Percentiles rank a stretch among this genome's conserved stretches.
These are phyloP conservation scores for Rhimphoctona megacephalus DNA, from an alignment of 2,888 invertebrate species.

Conservation along the genomic window DNA sequence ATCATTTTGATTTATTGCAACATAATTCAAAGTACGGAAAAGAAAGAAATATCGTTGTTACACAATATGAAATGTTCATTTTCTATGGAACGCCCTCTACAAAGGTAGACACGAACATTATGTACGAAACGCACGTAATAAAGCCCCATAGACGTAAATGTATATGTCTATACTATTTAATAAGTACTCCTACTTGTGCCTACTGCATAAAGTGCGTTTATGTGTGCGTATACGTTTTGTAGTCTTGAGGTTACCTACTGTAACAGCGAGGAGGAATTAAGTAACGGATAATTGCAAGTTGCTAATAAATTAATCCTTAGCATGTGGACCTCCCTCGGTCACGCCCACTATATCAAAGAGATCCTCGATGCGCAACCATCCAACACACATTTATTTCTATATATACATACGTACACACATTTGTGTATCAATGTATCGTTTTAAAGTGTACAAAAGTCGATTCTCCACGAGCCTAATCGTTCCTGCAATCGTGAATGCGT, in stretches of 20 bases:
- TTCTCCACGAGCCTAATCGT: conserved; percentile 76
- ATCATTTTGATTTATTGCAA: neutral
- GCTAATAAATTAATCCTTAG: conserved; percentile 80
- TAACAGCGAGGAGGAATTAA: conserved; percentile 72
- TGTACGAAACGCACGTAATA: conserved; percentile 44
- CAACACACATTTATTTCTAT: conserved; percentile 14
- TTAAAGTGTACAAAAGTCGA: conserved; percentile 34
- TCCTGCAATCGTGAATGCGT: conserved; percentile 65
- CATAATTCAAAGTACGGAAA: neutral
- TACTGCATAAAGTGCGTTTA: conserved; percentile 36
- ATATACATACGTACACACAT: neutral
- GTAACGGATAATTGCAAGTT: conserved; percentile 81
- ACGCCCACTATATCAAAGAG: conserved; percentile 77
- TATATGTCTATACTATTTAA: conserved; percentile 38
- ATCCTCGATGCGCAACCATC: conserved; percentile 52
- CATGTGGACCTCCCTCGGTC: conserved; percentile 76
- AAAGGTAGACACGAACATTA: neutral
- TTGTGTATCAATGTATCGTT: neutral
- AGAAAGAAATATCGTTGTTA: neutral
- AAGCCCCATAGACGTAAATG: conserved; percentile 27
- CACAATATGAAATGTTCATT: neutral
- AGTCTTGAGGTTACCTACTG: conserved; percentile 44
- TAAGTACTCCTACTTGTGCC: conserved; percentile 40
- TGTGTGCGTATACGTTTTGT: conserved; percentile 1
- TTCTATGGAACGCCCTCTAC: conserved; percentile 9